Conservation (phyloP, 1,140 invertebrate genomes). For the Polypedilum pembai region DNA sequence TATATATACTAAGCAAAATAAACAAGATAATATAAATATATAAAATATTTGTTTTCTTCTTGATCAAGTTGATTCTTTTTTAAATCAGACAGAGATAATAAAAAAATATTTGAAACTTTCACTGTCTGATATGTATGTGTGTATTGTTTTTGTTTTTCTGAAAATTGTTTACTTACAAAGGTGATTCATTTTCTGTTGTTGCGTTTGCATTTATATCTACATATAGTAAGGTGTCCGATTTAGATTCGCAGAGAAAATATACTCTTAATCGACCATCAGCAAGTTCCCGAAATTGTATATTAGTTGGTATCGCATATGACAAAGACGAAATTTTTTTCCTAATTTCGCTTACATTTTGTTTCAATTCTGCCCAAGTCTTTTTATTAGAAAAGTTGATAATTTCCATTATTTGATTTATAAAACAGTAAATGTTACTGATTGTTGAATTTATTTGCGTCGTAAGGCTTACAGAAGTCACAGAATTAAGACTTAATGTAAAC, state of each 20-base stretch:
- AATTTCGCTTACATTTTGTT: constrained; percentile 71
- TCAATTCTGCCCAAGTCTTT: constrained; percentile 70
- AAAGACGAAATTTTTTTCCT: constrained; percentile 66
- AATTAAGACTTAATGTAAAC: neutral
- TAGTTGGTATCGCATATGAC: constrained; percentile 67
- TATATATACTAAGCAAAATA: constrained; percentile 16
- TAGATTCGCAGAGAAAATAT: constrained; percentile 81
- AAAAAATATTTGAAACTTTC: neutral
- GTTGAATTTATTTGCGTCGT: neutral
- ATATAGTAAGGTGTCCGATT: constrained; percentile 82
- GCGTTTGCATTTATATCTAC: constrained; percentile 58
- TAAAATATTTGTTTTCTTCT: neutral
- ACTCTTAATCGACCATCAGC: constrained; percentile 70
- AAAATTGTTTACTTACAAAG: neutral
- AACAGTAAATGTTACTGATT: neutral
- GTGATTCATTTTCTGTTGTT: neutral
- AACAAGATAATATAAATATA: constrained; percentile 33
- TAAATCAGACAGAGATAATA: neutral
- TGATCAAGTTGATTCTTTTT: neutral
- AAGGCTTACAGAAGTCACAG: neutral
- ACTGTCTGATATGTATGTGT: neutral
- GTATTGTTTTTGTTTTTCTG: neutral
- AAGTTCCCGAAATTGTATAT: constrained; percentile 68
- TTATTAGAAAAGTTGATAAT: constrained; percentile 38
- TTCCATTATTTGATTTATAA: neutral